Conservation (phyloP, 2,113 vertebrate species). For the Glareola pratincola region DNA sequence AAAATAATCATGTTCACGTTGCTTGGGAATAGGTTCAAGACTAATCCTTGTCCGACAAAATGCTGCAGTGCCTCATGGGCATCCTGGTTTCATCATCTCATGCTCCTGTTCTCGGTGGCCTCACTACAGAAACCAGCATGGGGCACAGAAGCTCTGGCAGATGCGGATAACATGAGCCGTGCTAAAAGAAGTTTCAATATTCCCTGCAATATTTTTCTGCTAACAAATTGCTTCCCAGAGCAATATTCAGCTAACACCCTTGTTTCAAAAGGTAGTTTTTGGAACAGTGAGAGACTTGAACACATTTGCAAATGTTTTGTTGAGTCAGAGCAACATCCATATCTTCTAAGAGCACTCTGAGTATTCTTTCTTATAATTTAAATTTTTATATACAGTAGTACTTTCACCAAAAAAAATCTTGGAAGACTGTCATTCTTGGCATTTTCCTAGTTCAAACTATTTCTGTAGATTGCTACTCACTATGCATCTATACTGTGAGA, state of each 20-base stretch:
- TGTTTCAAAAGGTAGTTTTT: not conserved
- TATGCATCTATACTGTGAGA: not conserved
- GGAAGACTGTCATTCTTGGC: not conserved
- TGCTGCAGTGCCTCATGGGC: not conserved
- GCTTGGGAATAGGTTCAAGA: not conserved
- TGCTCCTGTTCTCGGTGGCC: not conserved
- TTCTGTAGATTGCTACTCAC: not conserved
- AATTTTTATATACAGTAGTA: not conserved
- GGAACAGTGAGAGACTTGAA: not conserved
- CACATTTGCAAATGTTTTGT: not conserved
- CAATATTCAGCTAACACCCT: not conserved
- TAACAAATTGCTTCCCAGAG: not conserved
- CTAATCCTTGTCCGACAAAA: not conserved
- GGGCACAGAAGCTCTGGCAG: not conserved
- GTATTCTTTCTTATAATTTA: not conserved
- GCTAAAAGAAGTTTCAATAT: not conserved
- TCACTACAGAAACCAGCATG: not conserved
- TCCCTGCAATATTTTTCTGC: not conserved
- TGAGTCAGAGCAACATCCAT: not conserved
- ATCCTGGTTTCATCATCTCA: not conserved
- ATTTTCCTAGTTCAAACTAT: not conserved
- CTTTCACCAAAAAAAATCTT: not conserved
- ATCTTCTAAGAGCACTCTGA: not conserved
- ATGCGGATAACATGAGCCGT: not conserved
- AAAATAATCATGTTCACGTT: not conserved